phyloP scores from a whole-genome alignment of 2,888 invertebrate genomes.

The Ophraella communa region DNA sequence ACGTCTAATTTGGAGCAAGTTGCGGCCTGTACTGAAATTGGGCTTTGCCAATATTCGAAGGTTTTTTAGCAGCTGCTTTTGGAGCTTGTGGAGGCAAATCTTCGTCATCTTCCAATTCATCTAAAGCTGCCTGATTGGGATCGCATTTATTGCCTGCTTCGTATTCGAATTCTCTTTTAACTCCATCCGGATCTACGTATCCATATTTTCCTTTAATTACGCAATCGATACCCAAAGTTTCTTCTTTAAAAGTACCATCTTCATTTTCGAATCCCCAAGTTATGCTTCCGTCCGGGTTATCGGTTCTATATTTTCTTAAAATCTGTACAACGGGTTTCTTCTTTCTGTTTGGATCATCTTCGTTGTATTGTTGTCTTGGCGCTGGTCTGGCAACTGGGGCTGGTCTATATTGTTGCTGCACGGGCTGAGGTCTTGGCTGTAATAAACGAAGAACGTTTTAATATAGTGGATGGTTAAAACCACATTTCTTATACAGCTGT shows the following conservation, averaged over 20 bases:
- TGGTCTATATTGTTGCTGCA: slow-evolving; percentile 50
- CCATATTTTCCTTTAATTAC: slow-evolving; percentile 69
- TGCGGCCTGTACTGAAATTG: slow-evolving; percentile 43
- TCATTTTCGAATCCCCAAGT: slow-evolving; percentile 90
- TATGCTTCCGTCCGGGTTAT: slow-evolving; percentile 81
- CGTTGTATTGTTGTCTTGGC: slow-evolving; percentile 49
- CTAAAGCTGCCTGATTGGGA: slow-evolving; percentile 60
- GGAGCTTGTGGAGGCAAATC: slow-evolving; percentile 35
- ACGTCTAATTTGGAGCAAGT: slow-evolving; percentile 21
- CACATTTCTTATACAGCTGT: too few relatives aligned
- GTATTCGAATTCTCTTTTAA: slow-evolving; percentile 81
- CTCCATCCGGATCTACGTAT: slow-evolving; percentile 83
- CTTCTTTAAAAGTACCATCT: slow-evolving; percentile 86
- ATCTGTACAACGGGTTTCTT: slow-evolving; percentile 59
- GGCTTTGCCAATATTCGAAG: slow-evolving; percentile 38
- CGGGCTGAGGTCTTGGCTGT: slow-evolving; percentile 38
- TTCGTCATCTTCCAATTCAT: slow-evolving; percentile 49
- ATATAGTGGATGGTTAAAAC: too few relatives aligned
- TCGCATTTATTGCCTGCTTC: slow-evolving; percentile 80
- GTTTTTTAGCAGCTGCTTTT: slow-evolving; percentile 35
- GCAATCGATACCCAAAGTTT: slow-evolving; percentile 76
- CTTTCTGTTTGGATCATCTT: slow-evolving; percentile 57
- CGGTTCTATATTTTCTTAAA: slow-evolving; percentile 71
- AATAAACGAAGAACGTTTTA: not conserved
- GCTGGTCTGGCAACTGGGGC: slow-evolving; percentile 48